Evolutionary conservation across 2,113 vertebrate genomes (phyloP).

Genomic region (Ophiodon elongatus): DNA sequence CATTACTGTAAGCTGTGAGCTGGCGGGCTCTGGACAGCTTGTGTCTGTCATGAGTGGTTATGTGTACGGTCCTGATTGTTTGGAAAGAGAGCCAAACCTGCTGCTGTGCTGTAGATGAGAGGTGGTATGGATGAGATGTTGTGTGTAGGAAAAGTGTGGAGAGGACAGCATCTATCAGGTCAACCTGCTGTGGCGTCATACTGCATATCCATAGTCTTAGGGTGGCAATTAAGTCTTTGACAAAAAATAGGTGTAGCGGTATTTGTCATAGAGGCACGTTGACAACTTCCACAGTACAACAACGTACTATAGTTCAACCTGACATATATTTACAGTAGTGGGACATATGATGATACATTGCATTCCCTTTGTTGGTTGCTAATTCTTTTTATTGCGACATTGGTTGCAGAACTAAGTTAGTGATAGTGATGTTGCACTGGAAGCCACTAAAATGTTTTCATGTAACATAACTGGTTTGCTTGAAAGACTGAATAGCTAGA

Average conservation of each 20-base stretch:
- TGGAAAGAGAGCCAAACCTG: conserved; percentile 70
- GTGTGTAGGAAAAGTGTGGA: conserved; percentile 54
- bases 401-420: not conserved
- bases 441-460: not conserved
- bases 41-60: conserved; percentile 80
- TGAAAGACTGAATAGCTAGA: not conserved
- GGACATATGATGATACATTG: not conserved
- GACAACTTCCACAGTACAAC: conserved; percentile 15
- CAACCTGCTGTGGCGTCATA: conserved; percentile 30
- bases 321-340: not conserved
- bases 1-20: conserved; percentile 62
- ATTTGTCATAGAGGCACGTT: conserved; percentile 27
- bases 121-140: conserved; percentile 63
- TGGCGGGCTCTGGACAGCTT: conserved; percentile 69
- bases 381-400: not conserved
- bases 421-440: not conserved
- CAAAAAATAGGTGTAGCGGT: not conserved
- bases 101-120: conserved; percentile 68
- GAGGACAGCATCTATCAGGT: conserved; percentile 53
- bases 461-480: not conserved
- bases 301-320: not conserved
- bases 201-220: conserved; percentile 21
- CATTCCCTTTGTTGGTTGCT: not conserved
- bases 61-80: conserved; percentile 72
- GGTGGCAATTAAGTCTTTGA: conserved; percentile 7